These are phyloP conservation scores for Chloropsis cyanopogon DNA, from an alignment of 2,113 vertebrate genomes.

Conservation along the genomic window DNA sequence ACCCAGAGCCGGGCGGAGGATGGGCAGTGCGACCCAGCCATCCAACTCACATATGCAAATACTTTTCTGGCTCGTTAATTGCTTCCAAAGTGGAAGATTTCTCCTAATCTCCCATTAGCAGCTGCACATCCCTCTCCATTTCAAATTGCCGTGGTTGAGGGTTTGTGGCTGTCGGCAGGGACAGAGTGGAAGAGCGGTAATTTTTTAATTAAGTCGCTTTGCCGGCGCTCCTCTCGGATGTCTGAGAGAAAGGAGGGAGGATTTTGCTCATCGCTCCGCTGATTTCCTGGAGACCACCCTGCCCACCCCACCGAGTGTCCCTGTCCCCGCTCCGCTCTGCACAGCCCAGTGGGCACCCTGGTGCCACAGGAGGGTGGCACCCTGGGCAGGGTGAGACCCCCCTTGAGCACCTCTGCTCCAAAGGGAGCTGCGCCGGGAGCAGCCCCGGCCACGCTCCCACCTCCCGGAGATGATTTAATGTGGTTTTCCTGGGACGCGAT, in stretches of 20 bases:
- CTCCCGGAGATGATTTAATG: background rate
- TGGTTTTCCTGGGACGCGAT: background rate
- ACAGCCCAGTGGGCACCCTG: fast-evolving
- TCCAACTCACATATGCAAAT: background rate
- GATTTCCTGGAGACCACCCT: background rate
- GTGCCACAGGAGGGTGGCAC: fast-evolving
- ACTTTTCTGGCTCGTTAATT: slow-evolving; percentile 33
- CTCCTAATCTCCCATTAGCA: slow-evolving; percentile 26
- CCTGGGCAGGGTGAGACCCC: no score
- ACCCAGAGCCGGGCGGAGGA: fast-evolving
- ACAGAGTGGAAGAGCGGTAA: background rate
- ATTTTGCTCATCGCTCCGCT: background rate
- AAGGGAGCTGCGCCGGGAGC: background rate
- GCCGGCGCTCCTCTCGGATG: background rate
- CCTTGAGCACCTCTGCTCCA: fast-evolving
- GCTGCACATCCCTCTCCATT: slow-evolving; percentile 7
- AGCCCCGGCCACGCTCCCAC: background rate
- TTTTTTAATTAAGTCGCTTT: slow-evolving; percentile 40
- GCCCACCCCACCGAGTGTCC: fast-evolving
- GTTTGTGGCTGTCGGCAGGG: background rate
- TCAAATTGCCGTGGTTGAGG: background rate
- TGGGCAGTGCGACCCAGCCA: background rate
- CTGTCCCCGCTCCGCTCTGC: fast-evolving
- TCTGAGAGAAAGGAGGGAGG: background rate
- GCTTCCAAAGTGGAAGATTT: slow-evolving; percentile 16